Evolutionary conservation across 2,113 vertebrate species (phyloP), one percentile per base, ranked within the genome.

Genomic region (Pangasianodon gigas): DNA sequence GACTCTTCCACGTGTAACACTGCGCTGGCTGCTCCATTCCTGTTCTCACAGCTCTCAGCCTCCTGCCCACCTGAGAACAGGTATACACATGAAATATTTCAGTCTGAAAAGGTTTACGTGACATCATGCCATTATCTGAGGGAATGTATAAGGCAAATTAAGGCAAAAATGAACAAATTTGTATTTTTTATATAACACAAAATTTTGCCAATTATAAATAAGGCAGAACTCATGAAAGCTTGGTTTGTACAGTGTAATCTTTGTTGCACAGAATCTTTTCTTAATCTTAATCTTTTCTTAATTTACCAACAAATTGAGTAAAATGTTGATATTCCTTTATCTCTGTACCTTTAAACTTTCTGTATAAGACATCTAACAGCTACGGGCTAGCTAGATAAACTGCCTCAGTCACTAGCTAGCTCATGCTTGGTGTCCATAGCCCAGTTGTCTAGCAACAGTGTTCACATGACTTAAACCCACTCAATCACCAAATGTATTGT

Each of bases 1-100:
- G 94, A 93, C 93, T 97, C 97, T 92, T 97, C 97, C 90, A 97
- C 97, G 91, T 97, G 97, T 91, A 98, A 95, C 92, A 96, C 97
- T 65, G 97, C 97, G 91, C 96, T 96, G 90, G 97, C 95, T 89
- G 96, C 96, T 93, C 95, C 96, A 93, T 94, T 97, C 95, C 97
- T 96, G 94, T 96, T 97, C 95, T 97, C 92, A 46, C 89, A 89
- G 52, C 81, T 86, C 74, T 92, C 92, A 2, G 52, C 90, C 85
- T 92, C 90, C 58, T 91, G 89, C 3, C 41, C 89, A 86, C 90
- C 92, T 92, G 90, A 85, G 46, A 41, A 83, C 29, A 91, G 37
- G 19, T 85, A 77, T 29, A 82, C 10, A 87, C 19, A n/a, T 21
- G 21, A 77, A 60, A 65, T 74, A n/a, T 41, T 41, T 69, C 16